Conservation (phyloP, 2,888 invertebrate species). For the Bimastos eiseni region DNA sequence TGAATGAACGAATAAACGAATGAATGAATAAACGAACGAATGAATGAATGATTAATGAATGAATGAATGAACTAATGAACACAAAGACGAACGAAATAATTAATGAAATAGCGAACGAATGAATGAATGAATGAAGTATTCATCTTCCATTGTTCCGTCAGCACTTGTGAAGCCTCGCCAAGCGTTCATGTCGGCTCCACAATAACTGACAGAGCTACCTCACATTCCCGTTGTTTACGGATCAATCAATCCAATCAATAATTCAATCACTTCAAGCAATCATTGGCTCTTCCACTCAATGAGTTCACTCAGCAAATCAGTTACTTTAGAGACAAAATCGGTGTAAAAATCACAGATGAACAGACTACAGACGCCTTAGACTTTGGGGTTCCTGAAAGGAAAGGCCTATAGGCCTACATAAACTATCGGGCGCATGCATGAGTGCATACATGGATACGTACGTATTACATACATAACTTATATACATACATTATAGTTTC, state of each 20-base stretch:
- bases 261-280: not conserved
- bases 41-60: too few relatives aligned
- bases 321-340: not conserved
- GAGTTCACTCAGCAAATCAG: not conserved
- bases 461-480: not conserved
- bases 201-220: not conserved
- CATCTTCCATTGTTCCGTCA: not conserved
- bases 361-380: not conserved
- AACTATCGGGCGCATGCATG: not conserved
- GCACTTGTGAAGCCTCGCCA: not conserved
- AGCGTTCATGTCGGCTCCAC: not conserved
- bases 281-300: not conserved
- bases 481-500: not conserved
- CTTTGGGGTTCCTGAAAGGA: not conserved
- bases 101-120: too few relatives aligned
- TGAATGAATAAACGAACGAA: too few relatives aligned
- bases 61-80: too few relatives aligned
- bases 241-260: not conserved
- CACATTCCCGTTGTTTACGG: not conserved
- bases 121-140: too few relatives aligned
- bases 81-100: too few relatives aligned
- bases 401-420: not conserved
- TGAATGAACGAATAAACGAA: too few relatives aligned
- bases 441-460: not conserved
- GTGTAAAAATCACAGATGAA: not conserved